These are phyloP conservation scores for Phalacrocorax pelagicus DNA, from an alignment of 2,113 vertebrate species.

Conservation along the genomic window DNA sequence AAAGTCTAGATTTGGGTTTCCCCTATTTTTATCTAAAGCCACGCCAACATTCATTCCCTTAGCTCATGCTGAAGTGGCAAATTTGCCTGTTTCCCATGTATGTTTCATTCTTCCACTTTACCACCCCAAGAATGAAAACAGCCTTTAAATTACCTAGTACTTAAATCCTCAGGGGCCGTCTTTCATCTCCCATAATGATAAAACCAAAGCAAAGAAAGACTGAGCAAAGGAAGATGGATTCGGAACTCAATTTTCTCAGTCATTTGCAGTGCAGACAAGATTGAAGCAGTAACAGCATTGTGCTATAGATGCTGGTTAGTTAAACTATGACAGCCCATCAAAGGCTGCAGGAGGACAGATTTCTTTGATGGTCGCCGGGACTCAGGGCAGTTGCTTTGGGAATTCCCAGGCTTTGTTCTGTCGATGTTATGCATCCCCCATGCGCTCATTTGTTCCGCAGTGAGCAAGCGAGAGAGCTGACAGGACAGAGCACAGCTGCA, in stretches of 20 bases:
- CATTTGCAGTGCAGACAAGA: not conserved
- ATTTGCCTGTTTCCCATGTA: not conserved
- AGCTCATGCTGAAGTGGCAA: not conserved
- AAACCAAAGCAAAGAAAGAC: constrained; percentile 4
- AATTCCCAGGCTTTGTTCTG: not conserved
- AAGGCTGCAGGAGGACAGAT: not conserved
- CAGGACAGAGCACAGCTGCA: not conserved
- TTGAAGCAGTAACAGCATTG: not conserved
- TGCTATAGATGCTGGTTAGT: not conserved
- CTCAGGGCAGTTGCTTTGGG: not conserved
- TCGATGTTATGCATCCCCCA: not conserved
- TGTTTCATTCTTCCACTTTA: not conserved
- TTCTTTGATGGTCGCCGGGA: not conserved
- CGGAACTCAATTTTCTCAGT: not conserved
- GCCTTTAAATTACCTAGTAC: not conserved
- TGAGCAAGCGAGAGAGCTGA: not conserved
- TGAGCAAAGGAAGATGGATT: not conserved
- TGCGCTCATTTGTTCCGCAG: fast-evolving
- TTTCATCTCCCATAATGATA: not conserved
- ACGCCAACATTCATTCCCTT: not conserved
- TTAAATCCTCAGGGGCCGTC: not conserved
- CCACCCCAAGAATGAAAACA: not conserved
- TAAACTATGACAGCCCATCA: not conserved
- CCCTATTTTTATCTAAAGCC: not conserved
- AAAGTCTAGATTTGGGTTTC: not conserved